Evolutionary conservation across 2,797 vertebrate species (phyloP), one percentile per base, ranked within the genome.

Genomic region (Gymnothorax reevesii): DNA sequence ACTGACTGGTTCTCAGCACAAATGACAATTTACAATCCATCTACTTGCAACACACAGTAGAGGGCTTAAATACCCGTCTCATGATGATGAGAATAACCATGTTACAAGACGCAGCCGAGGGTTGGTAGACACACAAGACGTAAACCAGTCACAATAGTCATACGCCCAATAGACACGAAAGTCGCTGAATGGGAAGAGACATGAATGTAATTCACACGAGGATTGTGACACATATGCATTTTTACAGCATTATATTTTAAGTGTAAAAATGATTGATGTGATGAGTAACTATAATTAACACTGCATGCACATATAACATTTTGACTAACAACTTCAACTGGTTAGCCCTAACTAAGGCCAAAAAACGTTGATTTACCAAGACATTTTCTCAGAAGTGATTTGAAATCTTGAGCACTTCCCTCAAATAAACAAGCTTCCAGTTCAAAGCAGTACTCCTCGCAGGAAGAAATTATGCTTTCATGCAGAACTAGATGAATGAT

Each of bases 381-480:
- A 55, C 22, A 55, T 55, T 17, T 82, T 25, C 60, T 49, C 85
- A 86, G 49, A 22, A 13, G 66, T 22, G 33, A 20, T 22, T 2
- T 8, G 33, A 86, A 66, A 27, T 86, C 49, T 66, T 22, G 82
- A 66, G 10, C 42, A 27, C 77, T 22, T 52, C 4, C 27, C 55
- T 82, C 75, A 82, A 82, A 69, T 69, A 86, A 82, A 66, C 52
- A 80, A 27, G 5, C 54, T 62, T 62, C 59, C 85, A 66, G 59
- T 22, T 49, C 84, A 59, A 57, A 62, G 57, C 17, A 33, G 20
- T 49, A 42, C 55, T 22, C 9, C 15, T 25, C 49, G 27, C 22
- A 25, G 62, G 80, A 83, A 49, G 33, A 49, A 55, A 17, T 42
- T 57, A 25, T 0, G 20, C 42, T 80, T 75, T 60, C 42, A 82